Base-by-base conservation (phyloP, 1,140 invertebrate species). In the Pseudomyrmex flavicornis region DNA sequence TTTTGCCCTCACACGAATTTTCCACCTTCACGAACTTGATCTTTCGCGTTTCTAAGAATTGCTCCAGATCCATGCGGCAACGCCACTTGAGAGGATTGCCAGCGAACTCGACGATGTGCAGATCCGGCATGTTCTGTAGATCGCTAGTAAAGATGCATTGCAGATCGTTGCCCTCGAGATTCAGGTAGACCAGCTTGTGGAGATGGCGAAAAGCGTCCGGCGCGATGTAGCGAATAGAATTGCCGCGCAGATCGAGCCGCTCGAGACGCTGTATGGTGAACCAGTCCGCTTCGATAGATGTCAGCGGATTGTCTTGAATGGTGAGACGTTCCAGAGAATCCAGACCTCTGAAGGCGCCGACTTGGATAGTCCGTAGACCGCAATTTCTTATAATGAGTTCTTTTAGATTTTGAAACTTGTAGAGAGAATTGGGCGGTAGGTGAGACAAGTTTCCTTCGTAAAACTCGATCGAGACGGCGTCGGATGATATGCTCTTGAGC, bases 31-130 rank as follows among this genome's bases (percentile, higher is more conserved):
- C 76, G 17, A 90, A 92, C 9, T 83, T 86, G 17, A 92, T 89
- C n/a, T 88, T 84, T 2, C 86, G 75, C 52, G 85, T 85, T 56
- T 91, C 86, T 0, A 92, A 58, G 52, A 90, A 92, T 15, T 92
- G 89, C 61, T 88, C 88, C 35, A 92, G 82, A 17, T 92, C 91
- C 22, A 90, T 82, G 56, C 90, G 85, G 61, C 91, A 92, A 22
- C 90, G 75, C 91, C 91, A 92, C 17, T 92, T 92, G 12, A 92
- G 50, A 2, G 90, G 90, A 63, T 92, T 92, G 0, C 88, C 88
- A 0, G 87, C 79, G 12, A 91, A 92, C 48, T 92, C 90, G 7
- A 91, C 48, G 2, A 85, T 76, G 2, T 89, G 70, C 0, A 92
- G 13, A 9, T 88, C 66, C 0, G 86, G 84, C 73, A 92, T 83